Evolutionary conservation across 2,797 vertebrate species (phyloP).

Genomic region (Nannoperca obscura): DNA sequence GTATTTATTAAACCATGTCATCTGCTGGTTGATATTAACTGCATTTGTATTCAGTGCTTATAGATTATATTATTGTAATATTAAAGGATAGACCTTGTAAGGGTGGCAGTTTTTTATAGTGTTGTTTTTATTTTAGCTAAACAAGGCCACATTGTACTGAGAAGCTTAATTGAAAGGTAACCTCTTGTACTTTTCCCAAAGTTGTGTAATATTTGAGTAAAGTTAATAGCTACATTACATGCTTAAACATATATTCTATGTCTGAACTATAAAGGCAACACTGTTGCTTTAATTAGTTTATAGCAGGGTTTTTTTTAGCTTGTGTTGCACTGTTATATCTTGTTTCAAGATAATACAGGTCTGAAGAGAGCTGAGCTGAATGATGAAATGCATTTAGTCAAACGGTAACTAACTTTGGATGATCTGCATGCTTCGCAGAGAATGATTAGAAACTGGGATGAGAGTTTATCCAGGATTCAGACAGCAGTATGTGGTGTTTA

Average conservation of each 20-base stretch:
- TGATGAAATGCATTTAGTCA: not conserved
- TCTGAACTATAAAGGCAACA: slow-evolving; percentile 20
- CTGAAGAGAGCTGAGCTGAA: not conserved
- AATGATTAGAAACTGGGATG: too few relatives aligned
- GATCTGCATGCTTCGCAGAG: too few relatives aligned
- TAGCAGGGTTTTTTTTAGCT: not conserved
- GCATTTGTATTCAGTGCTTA: slow-evolving; percentile 52
- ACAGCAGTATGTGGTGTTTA: too few relatives aligned
- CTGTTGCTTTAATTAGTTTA: not conserved
- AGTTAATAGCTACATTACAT: slow-evolving; percentile 43
- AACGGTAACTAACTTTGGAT: not conserved
- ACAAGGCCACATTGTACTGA: slow-evolving; percentile 31
- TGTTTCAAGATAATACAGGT: not conserved
- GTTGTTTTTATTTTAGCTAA: slow-evolving; percentile 43
- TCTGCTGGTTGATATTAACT: slow-evolving; percentile 51
- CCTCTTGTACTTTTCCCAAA: slow-evolving; percentile 51
- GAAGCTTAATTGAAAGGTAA: slow-evolving; percentile 36
- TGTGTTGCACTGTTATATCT: not conserved
- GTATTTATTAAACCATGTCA: slow-evolving; percentile 39
- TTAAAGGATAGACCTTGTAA: slow-evolving; percentile 28
- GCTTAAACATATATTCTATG: slow-evolving; percentile 28
- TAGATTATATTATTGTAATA: slow-evolving; percentile 35
- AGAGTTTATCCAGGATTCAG: too few relatives aligned
- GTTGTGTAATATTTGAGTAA: slow-evolving; percentile 44
- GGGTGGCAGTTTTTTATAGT: slow-evolving; percentile 34